A percentile compares a stretch with the other conserved stretches of the same genome.
Evolutionary conservation across 2,888 invertebrate species (phyloP).

Genomic region (Agriopis marginaria): DNA sequence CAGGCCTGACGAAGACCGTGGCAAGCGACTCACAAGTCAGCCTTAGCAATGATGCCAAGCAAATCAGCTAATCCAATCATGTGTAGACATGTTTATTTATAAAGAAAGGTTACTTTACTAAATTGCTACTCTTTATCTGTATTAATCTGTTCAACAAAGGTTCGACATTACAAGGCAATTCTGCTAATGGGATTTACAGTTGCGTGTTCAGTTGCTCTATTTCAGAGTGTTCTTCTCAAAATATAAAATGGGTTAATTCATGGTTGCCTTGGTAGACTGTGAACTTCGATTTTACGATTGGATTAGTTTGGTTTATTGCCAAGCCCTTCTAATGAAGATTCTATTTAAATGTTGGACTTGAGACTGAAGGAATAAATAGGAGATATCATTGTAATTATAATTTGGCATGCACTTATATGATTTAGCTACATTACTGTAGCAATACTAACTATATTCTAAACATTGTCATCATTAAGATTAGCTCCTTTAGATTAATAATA

Average conservation of each 20-base stretch:
- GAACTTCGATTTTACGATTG: constrained; percentile 18
- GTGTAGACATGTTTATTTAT: constrained; percentile 10
- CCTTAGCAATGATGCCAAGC: constrained; percentile 20
- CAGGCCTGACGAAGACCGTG: constrained; percentile 19
- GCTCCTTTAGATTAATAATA: too few species aligned
- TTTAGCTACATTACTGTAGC: too few species aligned
- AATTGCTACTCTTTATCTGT: neutral
- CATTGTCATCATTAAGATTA: too few species aligned
- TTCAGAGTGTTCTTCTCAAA: constrained; percentile 19
- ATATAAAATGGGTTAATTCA: constrained; percentile 30
- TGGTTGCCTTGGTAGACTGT: constrained; percentile 17
- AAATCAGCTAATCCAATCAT: constrained; percentile 8
- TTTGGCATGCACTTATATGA: neutral
- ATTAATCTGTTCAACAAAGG: constrained; percentile 2
- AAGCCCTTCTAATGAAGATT: constrained; percentile 32
- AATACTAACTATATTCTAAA: too few species aligned
- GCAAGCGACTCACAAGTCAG: constrained; percentile 2
- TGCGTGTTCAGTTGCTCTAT: constrained; percentile 18
- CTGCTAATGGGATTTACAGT: constrained; percentile 14
- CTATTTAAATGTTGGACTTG: constrained; percentile 33
- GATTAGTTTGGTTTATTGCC: constrained; percentile 40
- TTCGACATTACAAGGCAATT: constrained; percentile 8
- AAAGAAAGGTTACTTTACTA: constrained; percentile 4
- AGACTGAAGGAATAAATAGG: constrained; percentile 11
- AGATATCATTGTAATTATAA: neutral